phyloP scores from a whole-genome alignment of 1,140 invertebrate genomes.

The Drosophila bipectinata region DNA sequence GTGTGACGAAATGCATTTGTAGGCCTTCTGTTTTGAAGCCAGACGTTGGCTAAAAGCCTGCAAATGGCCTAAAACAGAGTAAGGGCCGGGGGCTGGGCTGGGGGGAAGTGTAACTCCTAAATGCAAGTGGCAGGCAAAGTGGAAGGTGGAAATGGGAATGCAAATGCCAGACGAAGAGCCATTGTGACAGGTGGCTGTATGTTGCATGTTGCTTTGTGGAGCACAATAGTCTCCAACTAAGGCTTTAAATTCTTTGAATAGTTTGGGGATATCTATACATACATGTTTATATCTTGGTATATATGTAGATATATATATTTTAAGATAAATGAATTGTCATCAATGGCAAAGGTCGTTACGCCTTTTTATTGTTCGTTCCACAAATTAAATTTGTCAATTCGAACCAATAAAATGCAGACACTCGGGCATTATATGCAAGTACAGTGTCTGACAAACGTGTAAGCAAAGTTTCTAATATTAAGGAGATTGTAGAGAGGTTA shows the following conservation, averaged over 20 bases:
- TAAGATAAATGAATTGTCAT: conserved; percentile 22
- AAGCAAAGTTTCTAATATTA: not conserved
- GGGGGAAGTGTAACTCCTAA: conserved; percentile 1
- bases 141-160: conserved; percentile 11
- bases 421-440: not conserved
- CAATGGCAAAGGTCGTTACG: conserved; percentile 57
- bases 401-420: conserved; percentile 71
- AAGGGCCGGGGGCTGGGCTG: not conserved
- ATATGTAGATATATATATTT: conserved; percentile 19
- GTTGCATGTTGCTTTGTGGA: not conserved
- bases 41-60: conserved; percentile 65
- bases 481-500: too few species aligned
- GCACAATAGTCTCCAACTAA: not conserved
- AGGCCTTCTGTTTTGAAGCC: conserved; percentile 51
- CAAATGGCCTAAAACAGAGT: conserved; percentile 42
- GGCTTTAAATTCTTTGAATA: not conserved
- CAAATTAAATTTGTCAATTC: conserved; percentile 70
- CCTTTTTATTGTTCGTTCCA: conserved; percentile 69
- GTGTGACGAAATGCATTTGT: conserved; percentile 59
- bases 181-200: conserved; percentile 27
- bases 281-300: conserved; percentile 9
- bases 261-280: not conserved
- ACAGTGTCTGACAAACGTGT: conserved; percentile 12
- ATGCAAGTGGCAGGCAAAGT: conserved; percentile 4
- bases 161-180: conserved; percentile 43